Percentiles rank a stretch among this genome's conserved stretches.
Conservation (phyloP, 2,888 invertebrate genomes). For the Zelleria hepariella region DNA sequence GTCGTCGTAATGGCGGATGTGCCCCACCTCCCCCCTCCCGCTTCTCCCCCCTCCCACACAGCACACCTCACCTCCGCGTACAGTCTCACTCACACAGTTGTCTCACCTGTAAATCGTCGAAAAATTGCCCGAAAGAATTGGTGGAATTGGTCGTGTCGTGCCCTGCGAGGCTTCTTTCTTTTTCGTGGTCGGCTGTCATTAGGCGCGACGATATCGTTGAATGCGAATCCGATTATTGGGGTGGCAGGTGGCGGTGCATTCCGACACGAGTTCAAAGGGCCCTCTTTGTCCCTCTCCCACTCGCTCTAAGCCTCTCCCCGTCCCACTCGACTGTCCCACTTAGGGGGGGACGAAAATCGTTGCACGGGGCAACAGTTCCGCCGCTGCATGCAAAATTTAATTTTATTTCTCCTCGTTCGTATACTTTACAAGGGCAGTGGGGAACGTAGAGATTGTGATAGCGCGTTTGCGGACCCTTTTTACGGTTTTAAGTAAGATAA, state of each 20-base stretch:
- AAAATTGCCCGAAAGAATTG: background rate
- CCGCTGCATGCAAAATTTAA: slow-evolving; percentile 63
- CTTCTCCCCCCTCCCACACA: background rate
- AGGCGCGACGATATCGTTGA: background rate
- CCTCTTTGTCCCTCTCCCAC: slow-evolving; percentile 32
- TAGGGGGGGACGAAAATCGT: background rate
- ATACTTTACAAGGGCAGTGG: slow-evolving; percentile 62
- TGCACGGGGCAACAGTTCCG: slow-evolving; percentile 31
- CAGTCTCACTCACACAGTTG: background rate
- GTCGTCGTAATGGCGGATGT: slow-evolving; percentile 45
- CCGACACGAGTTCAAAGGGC: slow-evolving; percentile 42
- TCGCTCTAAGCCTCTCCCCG: slow-evolving; percentile 23
- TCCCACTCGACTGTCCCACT: background rate
- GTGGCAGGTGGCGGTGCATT: slow-evolving; percentile 31
- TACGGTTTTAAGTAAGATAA: slow-evolving; percentile 10
- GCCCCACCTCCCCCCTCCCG: slow-evolving; percentile 4
- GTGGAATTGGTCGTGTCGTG: background rate
- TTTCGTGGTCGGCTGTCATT: background rate
- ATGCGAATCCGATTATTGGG: slow-evolving; percentile 5
- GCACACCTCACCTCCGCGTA: background rate
- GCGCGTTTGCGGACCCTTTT: slow-evolving; percentile 13
- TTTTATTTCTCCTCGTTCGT: slow-evolving; percentile 53
- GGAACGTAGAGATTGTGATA: slow-evolving; percentile 48
- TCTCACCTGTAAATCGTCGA: background rate
- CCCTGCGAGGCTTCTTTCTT: slow-evolving; percentile 6